These are phyloP conservation scores for Dolomedes plantarius DNA, from an alignment of 2,888 invertebrate genomes.

Conservation along the genomic window DNA sequence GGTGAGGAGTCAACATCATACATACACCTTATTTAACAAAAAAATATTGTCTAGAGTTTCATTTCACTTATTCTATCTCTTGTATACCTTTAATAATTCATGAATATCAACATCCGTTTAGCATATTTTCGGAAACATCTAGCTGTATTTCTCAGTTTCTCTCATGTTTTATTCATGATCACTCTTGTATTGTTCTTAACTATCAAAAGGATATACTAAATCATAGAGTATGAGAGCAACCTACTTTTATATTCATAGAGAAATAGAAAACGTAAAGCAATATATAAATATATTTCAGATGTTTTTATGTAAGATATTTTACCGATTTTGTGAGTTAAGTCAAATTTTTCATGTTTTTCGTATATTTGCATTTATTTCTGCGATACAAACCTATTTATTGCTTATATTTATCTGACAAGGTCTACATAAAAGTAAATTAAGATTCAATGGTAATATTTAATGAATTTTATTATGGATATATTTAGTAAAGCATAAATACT, in stretches of 20 bases:
- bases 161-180: background rate
- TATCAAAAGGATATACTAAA: constrained; percentile 1
- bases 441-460: no score
- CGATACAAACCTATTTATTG: no score
- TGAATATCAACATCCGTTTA: background rate
- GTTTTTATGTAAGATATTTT: background rate
- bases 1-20: no score
- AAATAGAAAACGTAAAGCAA: background rate
- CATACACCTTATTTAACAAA: no score
- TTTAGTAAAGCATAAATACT: no score
- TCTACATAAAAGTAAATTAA: no score
- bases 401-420: no score
- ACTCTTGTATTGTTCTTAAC: background rate
- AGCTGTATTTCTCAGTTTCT: background rate
- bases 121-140: background rate
- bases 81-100: background rate
- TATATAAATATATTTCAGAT: background rate
- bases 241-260: background rate
- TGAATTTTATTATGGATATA: no score
- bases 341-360: no score
- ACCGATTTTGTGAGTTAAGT: no score
- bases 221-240: background rate
- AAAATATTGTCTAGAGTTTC: background rate
- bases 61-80: background rate
- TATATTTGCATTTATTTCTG: no score